phyloP scores from a whole-genome alignment of 2,797 vertebrate species.

The Acomys russatus region DNA sequence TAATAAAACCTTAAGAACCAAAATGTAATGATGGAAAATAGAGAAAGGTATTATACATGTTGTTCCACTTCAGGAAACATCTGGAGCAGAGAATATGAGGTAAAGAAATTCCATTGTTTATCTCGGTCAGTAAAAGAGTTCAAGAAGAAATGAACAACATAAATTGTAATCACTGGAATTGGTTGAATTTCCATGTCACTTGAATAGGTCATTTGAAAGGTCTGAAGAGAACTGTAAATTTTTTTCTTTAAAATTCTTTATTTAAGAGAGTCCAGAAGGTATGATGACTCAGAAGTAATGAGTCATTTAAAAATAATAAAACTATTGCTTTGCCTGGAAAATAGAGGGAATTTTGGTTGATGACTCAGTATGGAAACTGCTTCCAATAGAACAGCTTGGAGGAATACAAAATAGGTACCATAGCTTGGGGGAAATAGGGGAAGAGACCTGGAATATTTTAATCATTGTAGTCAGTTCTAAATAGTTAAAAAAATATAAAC shows the following conservation, averaged over 20 bases:
- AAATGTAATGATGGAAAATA: constrained; percentile 61
- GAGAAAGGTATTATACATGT: constrained; percentile 49
- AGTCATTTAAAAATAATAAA: constrained; percentile 81
- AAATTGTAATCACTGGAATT: constrained; percentile 15
- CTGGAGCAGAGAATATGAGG: constrained; percentile 69
- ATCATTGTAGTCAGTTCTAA: constrained; percentile 53
- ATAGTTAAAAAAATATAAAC: constrained; percentile 58
- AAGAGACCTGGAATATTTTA: constrained; percentile 60
- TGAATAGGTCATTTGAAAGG: constrained; percentile 37
- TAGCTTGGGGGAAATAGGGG: neutral
- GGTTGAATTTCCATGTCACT: neutral
- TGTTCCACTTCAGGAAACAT: constrained; percentile 80
- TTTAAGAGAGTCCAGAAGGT: constrained; percentile 67
- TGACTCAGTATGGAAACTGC: constrained; percentile 81
- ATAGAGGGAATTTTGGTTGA: constrained; percentile 58
- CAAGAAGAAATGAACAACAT: constrained; percentile 65
- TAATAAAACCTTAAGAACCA: constrained; percentile 66
- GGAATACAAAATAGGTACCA: constrained; percentile 59
- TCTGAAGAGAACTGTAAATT: constrained; percentile 36
- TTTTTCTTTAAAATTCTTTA: constrained; percentile 58
- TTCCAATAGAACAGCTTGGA: constrained; percentile 71
- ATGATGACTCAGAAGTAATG: constrained; percentile 81
- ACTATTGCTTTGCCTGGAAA: constrained; percentile 78
- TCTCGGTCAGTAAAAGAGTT: constrained; percentile 64
- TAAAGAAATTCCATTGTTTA: constrained; percentile 73